A percentile compares a stretch with the other conserved stretches of the same genome.
Conservation (phyloP, 1,140 invertebrate species). For the Forficula auricularia region DNA sequence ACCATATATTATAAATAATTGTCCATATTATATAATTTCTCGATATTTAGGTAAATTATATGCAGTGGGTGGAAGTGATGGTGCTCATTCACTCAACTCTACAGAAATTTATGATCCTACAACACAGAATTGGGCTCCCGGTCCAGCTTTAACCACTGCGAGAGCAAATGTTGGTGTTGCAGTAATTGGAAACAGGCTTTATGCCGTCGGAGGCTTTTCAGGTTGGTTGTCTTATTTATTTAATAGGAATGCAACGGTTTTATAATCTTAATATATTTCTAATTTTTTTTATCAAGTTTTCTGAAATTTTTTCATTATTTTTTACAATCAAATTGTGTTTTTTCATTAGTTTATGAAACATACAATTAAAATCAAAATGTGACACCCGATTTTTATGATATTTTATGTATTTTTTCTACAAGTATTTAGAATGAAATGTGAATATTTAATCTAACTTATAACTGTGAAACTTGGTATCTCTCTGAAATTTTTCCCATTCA, state of each 20-base stretch:
- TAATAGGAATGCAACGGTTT: too few species aligned
- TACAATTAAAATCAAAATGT: too few species aligned
- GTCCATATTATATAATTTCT: not conserved
- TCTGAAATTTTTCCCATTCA: too few species aligned
- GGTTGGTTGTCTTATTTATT: slow-evolving; percentile 25
- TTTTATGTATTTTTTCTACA: too few species aligned
- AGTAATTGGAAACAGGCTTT: slow-evolving; percentile 47
- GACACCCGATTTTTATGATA: too few species aligned
- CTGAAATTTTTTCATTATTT: not conserved
- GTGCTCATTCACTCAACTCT: slow-evolving; percentile 44
- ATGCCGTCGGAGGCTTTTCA: slow-evolving; percentile 62
- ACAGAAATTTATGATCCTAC: slow-evolving; percentile 48
- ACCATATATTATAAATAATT: too few species aligned
- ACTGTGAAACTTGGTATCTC: too few species aligned
- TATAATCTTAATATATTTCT: too few species aligned
- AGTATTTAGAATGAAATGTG: too few species aligned
- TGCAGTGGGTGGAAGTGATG: slow-evolving; percentile 53
- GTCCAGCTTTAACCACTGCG: slow-evolving; percentile 46
- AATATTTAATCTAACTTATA: too few species aligned
- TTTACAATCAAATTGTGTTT: not conserved
- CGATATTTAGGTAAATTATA: slow-evolving; percentile 34
- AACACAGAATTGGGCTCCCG: slow-evolving; percentile 40
- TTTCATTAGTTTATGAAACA: too few species aligned
- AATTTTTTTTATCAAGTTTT: too few species aligned
- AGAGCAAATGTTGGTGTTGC: slow-evolving; percentile 55